Percentiles rank a stretch among this genome's conserved stretches.
phyloP scores from a whole-genome alignment of 1,140 invertebrate genomes.

The Zaprionus lachaisei region DNA sequence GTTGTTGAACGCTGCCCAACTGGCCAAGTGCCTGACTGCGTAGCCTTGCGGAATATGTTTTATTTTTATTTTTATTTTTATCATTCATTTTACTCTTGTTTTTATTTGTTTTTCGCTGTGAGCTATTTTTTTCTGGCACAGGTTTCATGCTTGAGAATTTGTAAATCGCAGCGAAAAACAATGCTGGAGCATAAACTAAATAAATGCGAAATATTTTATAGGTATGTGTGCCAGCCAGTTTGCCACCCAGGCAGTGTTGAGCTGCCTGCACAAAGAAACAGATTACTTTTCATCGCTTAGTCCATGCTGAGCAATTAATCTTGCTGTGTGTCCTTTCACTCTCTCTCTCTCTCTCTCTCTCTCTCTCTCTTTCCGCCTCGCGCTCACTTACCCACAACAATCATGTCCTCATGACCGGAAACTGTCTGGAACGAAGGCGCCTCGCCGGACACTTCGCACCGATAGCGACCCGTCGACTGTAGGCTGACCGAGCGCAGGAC shows the following conservation, averaged over 20 bases:
- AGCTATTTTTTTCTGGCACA: slow-evolving; percentile 57
- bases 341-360: neutral
- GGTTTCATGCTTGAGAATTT: slow-evolving; percentile 78
- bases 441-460: slow-evolving; percentile 92
- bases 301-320: slow-evolving; percentile 73
- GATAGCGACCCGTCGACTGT: slow-evolving; percentile 89
- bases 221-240: slow-evolving; percentile 23
- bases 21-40: slow-evolving; percentile 58
- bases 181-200: slow-evolving; percentile 76
- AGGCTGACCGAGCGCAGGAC: slow-evolving; percentile 88
- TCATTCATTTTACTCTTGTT: slow-evolving; percentile 10
- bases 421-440: slow-evolving; percentile 91
- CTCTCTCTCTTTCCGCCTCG: neutral
- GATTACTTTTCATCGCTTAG: slow-evolving; percentile 81
- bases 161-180: slow-evolving; percentile 82
- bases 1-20: slow-evolving; percentile 61
- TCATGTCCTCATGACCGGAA: slow-evolving; percentile 90
- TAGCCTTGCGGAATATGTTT: slow-evolving; percentile 28
- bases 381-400: slow-evolving; percentile 89
- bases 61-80: slow-evolving; percentile 33
- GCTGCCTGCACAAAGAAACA: slow-evolving; percentile 45
- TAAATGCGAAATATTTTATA: slow-evolving; percentile 81
- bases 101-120: slow-evolving; percentile 26
- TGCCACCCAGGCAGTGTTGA: neutral
- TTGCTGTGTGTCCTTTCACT: slow-evolving; percentile 41